These are phyloP conservation scores for Haplotaxodon microlepis DNA, from an alignment of 2,113 vertebrate species.

Conservation along the genomic window DNA sequence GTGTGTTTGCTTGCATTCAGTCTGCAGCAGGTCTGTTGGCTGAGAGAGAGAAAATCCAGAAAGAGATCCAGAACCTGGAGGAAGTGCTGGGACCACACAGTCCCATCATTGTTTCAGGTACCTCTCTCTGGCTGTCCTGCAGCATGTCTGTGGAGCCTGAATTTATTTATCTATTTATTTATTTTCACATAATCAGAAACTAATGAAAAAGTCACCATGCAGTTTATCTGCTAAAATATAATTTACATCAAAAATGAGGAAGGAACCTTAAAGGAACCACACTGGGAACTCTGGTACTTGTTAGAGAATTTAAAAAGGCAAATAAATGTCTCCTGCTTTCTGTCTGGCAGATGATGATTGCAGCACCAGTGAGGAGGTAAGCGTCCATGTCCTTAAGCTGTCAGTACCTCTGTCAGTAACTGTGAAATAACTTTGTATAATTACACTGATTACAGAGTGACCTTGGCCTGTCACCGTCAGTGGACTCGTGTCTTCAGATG, in stretches of 20 bases:
- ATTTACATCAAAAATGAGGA: neutral
- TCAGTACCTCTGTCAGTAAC: neutral
- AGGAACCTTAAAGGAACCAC: neutral
- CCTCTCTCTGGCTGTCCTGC: neutral
- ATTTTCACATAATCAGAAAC: neutral
- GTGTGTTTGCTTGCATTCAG: neutral
- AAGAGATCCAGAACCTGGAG: constrained; percentile 53
- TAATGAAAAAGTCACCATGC: neutral
- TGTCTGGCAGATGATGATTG: neutral
- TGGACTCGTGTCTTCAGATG: constrained; percentile 55
- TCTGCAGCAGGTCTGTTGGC: constrained; percentile 23
- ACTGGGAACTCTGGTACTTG: neutral
- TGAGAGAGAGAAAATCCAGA: constrained; percentile 39
- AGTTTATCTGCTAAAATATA: neutral
- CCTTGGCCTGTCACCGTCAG: constrained; percentile 18
- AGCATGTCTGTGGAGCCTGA: neutral
- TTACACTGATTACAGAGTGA: constrained; percentile 21
- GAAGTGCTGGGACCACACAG: constrained; percentile 14
- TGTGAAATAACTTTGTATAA: neutral
- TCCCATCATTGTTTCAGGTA: constrained; percentile 15
- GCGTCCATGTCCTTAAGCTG: neutral
- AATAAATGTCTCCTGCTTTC: neutral
- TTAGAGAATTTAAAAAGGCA: neutral
- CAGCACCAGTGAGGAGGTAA: constrained; percentile 46
- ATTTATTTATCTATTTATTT: neutral